Conservation (phyloP, 2,888 invertebrate species). For the Monochamus alternatus region DNA sequence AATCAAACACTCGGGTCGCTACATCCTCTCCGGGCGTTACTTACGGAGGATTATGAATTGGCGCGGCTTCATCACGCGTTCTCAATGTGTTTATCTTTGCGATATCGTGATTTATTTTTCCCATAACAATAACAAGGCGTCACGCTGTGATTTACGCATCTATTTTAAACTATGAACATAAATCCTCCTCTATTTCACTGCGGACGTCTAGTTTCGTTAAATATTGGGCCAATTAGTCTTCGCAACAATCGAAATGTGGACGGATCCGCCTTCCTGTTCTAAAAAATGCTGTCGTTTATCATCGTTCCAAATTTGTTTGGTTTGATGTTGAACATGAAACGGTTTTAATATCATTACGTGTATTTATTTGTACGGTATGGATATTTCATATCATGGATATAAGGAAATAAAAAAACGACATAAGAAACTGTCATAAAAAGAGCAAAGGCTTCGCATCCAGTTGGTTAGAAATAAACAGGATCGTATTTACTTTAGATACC, state of each 20-base stretch:
- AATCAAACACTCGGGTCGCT: not conserved
- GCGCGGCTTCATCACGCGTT: not conserved
- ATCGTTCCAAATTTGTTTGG: no score
- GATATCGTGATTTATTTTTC: not conserved
- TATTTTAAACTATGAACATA: not conserved
- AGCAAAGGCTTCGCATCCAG: no score
- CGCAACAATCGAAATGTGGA: conserved; percentile 6
- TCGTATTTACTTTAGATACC: no score
- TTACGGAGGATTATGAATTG: not conserved
- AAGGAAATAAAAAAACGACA: no score
- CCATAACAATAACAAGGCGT: conserved; percentile 10
- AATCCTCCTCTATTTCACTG: not conserved
- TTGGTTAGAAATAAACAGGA: no score
- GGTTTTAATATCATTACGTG: no score
- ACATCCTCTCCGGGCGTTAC: not conserved
- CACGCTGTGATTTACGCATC: conserved; percentile 1
- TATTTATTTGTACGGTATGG: no score
- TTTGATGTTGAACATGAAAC: no score
- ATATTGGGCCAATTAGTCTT: not conserved
- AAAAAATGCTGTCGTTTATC: no score
- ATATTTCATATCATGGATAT: no score
- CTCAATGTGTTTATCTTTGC: not conserved
- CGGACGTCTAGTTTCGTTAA: not conserved
- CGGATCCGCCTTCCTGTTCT: not conserved
- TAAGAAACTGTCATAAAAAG: no score